Conservation (phyloP, 2,113 vertebrate species). For the Ammodytes dubius region DNA sequence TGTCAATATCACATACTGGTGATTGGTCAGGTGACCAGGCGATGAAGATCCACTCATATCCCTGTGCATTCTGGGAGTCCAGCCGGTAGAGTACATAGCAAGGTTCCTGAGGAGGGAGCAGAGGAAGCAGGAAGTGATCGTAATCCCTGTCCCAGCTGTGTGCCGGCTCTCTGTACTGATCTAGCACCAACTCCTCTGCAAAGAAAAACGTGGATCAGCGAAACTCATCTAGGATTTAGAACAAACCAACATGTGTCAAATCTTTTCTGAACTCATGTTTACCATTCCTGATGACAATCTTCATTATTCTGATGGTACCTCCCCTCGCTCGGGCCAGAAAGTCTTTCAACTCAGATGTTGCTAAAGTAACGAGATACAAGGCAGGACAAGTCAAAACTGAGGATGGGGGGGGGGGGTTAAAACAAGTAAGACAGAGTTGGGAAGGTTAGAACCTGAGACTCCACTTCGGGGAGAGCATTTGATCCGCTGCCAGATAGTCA, state of each 20-base stretch:
- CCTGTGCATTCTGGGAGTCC: slow-evolving; percentile 95
- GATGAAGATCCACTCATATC: slow-evolving; percentile 97
- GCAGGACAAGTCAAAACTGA: slow-evolving; percentile 71
- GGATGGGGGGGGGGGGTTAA: slow-evolving; percentile 45
- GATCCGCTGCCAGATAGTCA: slow-evolving; percentile 84
- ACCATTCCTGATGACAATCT: slow-evolving; percentile 97
- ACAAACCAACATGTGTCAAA: neutral
- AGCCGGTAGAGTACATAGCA: slow-evolving; percentile 97
- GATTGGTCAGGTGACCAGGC: slow-evolving; percentile 99
- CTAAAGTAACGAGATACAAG: slow-evolving; percentile 93
- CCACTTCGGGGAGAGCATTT: slow-evolving; percentile 79
- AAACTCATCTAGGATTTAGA: neutral
- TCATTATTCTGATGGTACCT: slow-evolving; percentile 92
- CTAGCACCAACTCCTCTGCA: slow-evolving; percentile 96
- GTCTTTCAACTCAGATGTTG: slow-evolving; percentile 93
- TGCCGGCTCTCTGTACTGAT: slow-evolving; percentile 88
- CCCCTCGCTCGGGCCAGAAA: slow-evolving; percentile 94
- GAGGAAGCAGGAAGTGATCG: slow-evolving; percentile 90
- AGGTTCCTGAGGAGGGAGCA: slow-evolving; percentile 91
- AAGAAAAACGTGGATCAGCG: slow-evolving; percentile 31
- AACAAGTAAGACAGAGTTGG: slow-evolving; percentile 59
- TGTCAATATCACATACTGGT: slow-evolving; percentile 86
- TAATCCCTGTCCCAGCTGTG: slow-evolving; percentile 95
- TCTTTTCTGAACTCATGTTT: slow-evolving; percentile 67
- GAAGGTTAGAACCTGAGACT: slow-evolving; percentile 73